Base-by-base conservation (phyloP, 2,113 vertebrate species). In the Artemisiospiza belli region DNA sequence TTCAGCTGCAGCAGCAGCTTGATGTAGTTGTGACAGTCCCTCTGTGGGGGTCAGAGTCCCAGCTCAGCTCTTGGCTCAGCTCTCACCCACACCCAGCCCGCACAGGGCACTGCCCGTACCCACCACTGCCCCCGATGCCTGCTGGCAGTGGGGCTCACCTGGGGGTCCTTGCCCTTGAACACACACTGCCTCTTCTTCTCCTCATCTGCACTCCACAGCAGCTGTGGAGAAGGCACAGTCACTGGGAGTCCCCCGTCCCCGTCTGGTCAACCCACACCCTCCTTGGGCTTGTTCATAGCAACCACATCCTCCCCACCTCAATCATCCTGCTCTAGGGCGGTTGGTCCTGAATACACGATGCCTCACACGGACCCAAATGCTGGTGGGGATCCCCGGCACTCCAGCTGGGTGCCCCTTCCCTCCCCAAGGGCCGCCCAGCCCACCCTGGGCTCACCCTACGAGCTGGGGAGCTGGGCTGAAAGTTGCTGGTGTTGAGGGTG, bases 1-100 rank as follows among this genome's bases (percentile, higher is more conserved):
- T 99, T 99, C 87, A 99, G 88, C 7, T 87, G 98, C 54, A 99
- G 97, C 73, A 99, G 98, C 95, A 99, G 99, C 98, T 99, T 99
- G 97, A 99, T 97, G 97, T 99, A 99, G 98, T 99, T 99, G 97
- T 99, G 99, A 95, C 99, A 99, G 95, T 99, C 99, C 3, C 98
- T 99, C 99, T 99, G 96, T n/a, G 25, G 49, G 23, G 37, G 57
- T 2, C 12, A 76, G 58, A 85, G 72, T 79, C 1, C 2, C 2
- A 2, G 7, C 24, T 96, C 74, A 94, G 37, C 37, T 22, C 57
- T 43, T 10, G 13, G 64, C 64, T 58, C 73, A 58, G 64, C 35
- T 31, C 20, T 54, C 15, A 47, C 72, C 39, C 1, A 0, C 4
- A 9, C 1, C 9, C 31, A 16, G 28, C 43, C 41, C 3, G 5